A percentile compares a stretch with the other conserved stretches of the same genome.
Conservation (phyloP, 92 coral and sea anemone species). For the Epizoanthus stellaris region DNA sequence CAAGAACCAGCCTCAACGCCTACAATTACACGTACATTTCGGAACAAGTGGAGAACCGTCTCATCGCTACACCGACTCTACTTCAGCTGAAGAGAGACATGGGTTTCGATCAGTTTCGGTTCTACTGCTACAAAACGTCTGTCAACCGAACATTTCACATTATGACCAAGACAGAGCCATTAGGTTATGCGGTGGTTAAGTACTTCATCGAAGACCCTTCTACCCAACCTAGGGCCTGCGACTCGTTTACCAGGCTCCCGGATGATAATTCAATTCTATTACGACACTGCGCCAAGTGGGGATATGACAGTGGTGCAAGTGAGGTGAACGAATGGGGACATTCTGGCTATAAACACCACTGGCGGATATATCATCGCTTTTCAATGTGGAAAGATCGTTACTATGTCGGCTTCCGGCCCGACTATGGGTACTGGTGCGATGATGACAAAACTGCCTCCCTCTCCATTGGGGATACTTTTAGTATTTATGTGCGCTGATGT, state of each 20-base stretch:
- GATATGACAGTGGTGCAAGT: slow-evolving; percentile 36
- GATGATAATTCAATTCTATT: slow-evolving; percentile 77
- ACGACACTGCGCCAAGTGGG: slow-evolving; percentile 77
- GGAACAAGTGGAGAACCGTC: slow-evolving; percentile 34
- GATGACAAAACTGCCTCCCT: no score
- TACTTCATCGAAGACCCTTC: slow-evolving; percentile 62
- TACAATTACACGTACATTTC: slow-evolving; percentile 59
- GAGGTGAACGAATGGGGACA: slow-evolving; percentile 76
- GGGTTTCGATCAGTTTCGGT: slow-evolving; percentile 77
- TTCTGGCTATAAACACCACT: slow-evolving; percentile 35
- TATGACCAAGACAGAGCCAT: slow-evolving; percentile 59
- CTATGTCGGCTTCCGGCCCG: background rate
- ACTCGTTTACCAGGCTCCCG: slow-evolving; percentile 70
- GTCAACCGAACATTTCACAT: slow-evolving; percentile 81
- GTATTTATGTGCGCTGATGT: no score
- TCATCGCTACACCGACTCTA: slow-evolving; percentile 61
- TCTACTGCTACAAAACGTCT: slow-evolving; percentile 69
- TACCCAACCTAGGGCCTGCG: slow-evolving; percentile 71
- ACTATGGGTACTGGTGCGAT: no score
- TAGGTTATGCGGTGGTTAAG: slow-evolving; percentile 62
- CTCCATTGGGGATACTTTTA: no score
- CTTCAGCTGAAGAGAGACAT: slow-evolving; percentile 48
- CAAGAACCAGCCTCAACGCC: no score
- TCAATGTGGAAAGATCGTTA: slow-evolving; percentile 9
- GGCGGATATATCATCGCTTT: slow-evolving; percentile 54